Conservation (phyloP, 2,888 invertebrate species). For the Eueremaeus valkanovi region DNA sequence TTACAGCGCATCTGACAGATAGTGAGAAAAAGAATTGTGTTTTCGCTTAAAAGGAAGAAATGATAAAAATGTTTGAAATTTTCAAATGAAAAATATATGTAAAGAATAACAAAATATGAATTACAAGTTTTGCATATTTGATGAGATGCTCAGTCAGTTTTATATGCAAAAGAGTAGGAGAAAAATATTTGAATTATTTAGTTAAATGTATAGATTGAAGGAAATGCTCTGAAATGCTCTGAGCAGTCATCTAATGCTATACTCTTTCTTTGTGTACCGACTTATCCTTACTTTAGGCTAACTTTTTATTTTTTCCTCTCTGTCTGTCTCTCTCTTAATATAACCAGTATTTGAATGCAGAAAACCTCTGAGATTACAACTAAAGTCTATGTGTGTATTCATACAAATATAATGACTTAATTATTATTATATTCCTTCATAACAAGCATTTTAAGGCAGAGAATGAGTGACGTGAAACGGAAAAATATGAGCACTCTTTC, state of each 20-base stretch:
- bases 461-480: not conserved
- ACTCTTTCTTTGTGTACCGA: not conserved
- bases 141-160: too few species aligned
- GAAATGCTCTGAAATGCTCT: not conserved
- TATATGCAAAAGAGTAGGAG: not conserved
- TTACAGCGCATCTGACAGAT: too few species aligned
- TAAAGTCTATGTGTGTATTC: not conserved
- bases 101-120: not conserved
- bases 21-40: too few species aligned
- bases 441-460: not conserved
- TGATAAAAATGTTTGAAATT: constrained; percentile 1
- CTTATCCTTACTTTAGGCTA: not conserved
- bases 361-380: not conserved
- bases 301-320: not conserved
- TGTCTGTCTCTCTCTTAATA: not conserved
- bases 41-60: not conserved
- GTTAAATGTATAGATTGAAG: not conserved
- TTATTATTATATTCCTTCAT: constrained; percentile 5
- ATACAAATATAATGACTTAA: constrained; percentile 17
- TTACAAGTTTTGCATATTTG: constrained; percentile 1
- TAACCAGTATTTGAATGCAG: not conserved
- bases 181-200: constrained; percentile 11
- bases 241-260: not conserved
- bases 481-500: not conserved
- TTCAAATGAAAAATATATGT: not conserved